Conservation (phyloP, 2,888 invertebrate genomes). For the Leptinotarsa haldemani region DNA sequence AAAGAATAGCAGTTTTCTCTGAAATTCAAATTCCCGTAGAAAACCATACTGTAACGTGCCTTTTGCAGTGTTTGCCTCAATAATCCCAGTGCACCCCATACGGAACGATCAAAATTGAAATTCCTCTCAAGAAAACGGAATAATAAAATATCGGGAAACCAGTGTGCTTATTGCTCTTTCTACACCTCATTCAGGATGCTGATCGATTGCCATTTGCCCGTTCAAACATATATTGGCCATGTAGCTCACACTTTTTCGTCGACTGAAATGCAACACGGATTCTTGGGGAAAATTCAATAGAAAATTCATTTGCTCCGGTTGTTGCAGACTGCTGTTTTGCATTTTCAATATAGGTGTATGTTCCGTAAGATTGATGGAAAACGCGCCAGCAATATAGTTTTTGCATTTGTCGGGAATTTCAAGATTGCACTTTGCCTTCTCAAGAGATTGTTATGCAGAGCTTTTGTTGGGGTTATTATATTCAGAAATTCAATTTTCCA, state of each 20-base stretch:
- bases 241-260: constrained; percentile 33
- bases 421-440: constrained; percentile 24
- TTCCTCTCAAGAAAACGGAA: constrained; percentile 16
- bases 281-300: constrained; percentile 42
- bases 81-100: neutral
- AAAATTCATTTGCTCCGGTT: constrained; percentile 43
- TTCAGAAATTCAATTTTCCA: constrained; percentile 7
- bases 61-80: too few species aligned
- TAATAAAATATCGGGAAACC: constrained; percentile 48
- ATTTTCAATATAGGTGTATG: constrained; percentile 35
- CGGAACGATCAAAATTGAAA: constrained; percentile 7
- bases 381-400: constrained; percentile 33
- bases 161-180: constrained; percentile 49
- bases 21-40: too few species aligned
- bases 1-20: too few species aligned
- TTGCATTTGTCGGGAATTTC: constrained; percentile 23
- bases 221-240: constrained; percentile 44
- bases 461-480: constrained; percentile 12
- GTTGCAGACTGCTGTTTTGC: constrained; percentile 42
- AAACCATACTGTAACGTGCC: too few species aligned
- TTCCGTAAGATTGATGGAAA: constrained; percentile 38
- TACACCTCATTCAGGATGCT: constrained; percentile 48
- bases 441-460: constrained; percentile 12
- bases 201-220: constrained; percentile 50
- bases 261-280: constrained; percentile 1